These are phyloP conservation scores for Taxidea taxus DNA, from an alignment of 2,113 vertebrate genomes.

Conservation along the genomic window DNA sequence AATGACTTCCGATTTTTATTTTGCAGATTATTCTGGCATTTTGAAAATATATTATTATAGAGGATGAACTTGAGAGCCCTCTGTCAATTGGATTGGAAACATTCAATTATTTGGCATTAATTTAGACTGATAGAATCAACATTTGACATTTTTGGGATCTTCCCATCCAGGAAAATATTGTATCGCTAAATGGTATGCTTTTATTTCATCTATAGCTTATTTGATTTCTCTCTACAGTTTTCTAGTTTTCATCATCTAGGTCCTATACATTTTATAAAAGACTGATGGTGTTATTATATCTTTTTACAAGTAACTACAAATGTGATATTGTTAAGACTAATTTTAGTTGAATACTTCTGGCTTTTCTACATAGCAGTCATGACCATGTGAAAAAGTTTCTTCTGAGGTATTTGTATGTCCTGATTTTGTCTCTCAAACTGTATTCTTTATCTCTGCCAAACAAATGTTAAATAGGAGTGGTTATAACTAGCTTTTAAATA, in stretches of 20 bases:
- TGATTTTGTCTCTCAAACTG: neutral
- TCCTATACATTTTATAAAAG: neutral
- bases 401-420: neutral
- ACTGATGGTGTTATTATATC: neutral
- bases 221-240: neutral
- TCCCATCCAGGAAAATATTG: neutral
- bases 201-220: neutral
- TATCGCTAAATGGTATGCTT: neutral
- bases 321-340: neutral
- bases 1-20: neutral
- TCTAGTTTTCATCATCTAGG: neutral
- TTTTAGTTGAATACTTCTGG: neutral
- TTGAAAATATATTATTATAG: neutral
- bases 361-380: neutral
- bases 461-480: neutral
- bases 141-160: neutral
- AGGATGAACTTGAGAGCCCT: neutral
- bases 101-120: neutral
- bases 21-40: neutral
- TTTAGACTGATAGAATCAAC: neutral
- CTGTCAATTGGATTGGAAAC: neutral
- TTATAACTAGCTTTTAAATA: neutral
- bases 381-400: neutral
- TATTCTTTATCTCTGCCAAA: neutral
- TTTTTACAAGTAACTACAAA: neutral